phyloP scores from a whole-genome alignment of 2,888 invertebrate species.

The Drosophila pseudotalamancana region DNA sequence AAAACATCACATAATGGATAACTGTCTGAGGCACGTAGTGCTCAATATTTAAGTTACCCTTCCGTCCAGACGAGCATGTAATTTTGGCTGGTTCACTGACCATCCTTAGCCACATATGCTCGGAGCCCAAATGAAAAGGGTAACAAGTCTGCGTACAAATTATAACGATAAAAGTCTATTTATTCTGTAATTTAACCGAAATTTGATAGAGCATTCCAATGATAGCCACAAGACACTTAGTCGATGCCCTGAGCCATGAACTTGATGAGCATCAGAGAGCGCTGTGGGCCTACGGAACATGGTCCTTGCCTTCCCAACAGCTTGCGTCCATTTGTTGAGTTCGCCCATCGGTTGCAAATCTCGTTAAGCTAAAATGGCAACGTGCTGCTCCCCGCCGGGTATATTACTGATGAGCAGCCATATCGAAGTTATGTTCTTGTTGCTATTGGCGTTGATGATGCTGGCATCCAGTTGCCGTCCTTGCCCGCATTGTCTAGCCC shows the following conservation, averaged over 20 bases:
- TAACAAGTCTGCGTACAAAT: slow-evolving; percentile 69
- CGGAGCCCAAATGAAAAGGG: slow-evolving; percentile 46
- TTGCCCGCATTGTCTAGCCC: slow-evolving; percentile 52
- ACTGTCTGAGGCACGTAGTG: slow-evolving; percentile 10
- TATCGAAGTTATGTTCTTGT: slow-evolving; percentile 30
- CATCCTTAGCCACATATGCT: slow-evolving; percentile 1
- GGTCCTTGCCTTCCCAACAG: too few species aligned
- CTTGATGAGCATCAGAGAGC: neutral
- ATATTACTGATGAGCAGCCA: slow-evolving; percentile 66
- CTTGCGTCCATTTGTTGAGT: slow-evolving; percentile 51
- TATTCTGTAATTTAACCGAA: slow-evolving; percentile 75
- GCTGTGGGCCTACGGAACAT: too few species aligned
- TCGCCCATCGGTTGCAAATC: slow-evolving; percentile 70
- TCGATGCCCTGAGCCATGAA: slow-evolving; percentile 4
- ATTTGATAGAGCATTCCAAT: slow-evolving; percentile 75
- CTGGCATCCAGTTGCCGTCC: slow-evolving; percentile 45
- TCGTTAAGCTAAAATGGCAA: slow-evolving; percentile 80
- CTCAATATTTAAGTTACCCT: slow-evolving; percentile 23
- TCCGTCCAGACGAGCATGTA: slow-evolving; percentile 8
- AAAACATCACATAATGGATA: neutral
- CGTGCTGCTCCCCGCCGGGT: slow-evolving; percentile 61
- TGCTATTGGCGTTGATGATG: slow-evolving; percentile 16
- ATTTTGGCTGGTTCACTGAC: neutral
- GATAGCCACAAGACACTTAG: slow-evolving; percentile 42
- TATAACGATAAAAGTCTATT: slow-evolving; percentile 80